A percentile compares a stretch with the other conserved stretches of the same genome.
phyloP scores from a whole-genome alignment of 2,113 vertebrate genomes.

The Pteropus alecto region DNA sequence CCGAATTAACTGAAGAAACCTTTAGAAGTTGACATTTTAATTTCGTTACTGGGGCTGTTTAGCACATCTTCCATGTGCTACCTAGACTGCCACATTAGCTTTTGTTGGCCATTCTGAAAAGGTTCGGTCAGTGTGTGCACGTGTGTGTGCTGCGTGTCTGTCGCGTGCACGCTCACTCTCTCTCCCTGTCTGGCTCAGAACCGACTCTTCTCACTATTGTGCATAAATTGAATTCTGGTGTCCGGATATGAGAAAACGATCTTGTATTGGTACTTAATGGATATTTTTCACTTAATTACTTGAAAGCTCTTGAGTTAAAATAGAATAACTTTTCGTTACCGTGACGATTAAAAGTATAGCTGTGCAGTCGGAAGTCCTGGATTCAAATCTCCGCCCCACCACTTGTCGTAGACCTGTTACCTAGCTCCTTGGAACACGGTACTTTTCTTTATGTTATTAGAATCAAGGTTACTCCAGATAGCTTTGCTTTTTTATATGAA shows the following conservation, averaged over 20 bases:
- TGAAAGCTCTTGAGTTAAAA: neutral
- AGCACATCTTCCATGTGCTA: neutral
- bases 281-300: neutral
- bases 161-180: neutral
- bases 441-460: neutral
- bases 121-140: neutral
- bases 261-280: neutral
- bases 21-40: slow-evolving; percentile 9
- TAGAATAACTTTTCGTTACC: neutral
- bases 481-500: neutral
- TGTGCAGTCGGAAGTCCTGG: neutral
- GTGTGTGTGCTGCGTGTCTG: neutral
- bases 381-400: neutral
- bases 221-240: neutral
- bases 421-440: neutral
- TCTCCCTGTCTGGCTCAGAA: neutral
- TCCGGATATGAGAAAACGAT: neutral
- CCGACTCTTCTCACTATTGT: neutral
- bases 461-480: neutral
- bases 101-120: slow-evolving; percentile 15
- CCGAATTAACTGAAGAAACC: neutral
- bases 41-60: neutral
- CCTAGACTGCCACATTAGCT: neutral
- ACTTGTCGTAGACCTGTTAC: neutral
- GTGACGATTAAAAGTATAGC: neutral